phyloP scores from a whole-genome alignment of 2,797 vertebrate genomes.

The Chromobotia macracanthus region DNA sequence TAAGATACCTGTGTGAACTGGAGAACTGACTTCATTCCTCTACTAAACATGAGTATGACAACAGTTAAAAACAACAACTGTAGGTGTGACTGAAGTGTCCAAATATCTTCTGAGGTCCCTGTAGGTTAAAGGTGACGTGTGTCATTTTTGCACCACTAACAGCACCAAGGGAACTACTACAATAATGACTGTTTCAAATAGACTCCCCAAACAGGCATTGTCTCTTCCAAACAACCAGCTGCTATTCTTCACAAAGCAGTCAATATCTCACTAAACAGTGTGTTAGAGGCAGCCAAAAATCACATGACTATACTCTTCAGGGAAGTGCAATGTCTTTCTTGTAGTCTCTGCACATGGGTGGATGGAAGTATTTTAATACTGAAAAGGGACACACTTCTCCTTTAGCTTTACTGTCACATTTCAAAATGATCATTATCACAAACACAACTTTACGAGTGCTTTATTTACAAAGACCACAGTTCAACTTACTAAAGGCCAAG shows the following conservation, averaged over 20 bases:
- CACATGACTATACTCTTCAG: background rate
- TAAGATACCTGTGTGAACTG: too few relatives aligned
- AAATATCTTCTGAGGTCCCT: too few relatives aligned
- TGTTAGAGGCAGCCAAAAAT: background rate
- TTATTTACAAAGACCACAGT: conserved; percentile 12
- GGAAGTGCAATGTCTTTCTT: background rate
- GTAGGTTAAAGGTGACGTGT: background rate
- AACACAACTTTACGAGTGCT: conserved; percentile 6
- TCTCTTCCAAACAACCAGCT: background rate
- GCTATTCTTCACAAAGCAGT: background rate
- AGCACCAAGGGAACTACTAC: background rate
- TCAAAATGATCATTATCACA: background rate
- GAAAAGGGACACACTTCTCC: background rate
- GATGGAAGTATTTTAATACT: background rate
- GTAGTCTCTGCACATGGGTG: background rate
- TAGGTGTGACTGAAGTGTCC: too few relatives aligned
- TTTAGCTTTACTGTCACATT: conserved; percentile 6
- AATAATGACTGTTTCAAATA: background rate
- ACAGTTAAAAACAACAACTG: too few relatives aligned
- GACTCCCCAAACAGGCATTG: background rate
- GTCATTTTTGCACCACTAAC: background rate
- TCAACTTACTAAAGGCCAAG: background rate
- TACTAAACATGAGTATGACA: too few relatives aligned
- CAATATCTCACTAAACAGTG: background rate
- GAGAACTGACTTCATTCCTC: too few relatives aligned